Conservation (phyloP, 2,888 invertebrate genomes). For the Melieria picta region DNA sequence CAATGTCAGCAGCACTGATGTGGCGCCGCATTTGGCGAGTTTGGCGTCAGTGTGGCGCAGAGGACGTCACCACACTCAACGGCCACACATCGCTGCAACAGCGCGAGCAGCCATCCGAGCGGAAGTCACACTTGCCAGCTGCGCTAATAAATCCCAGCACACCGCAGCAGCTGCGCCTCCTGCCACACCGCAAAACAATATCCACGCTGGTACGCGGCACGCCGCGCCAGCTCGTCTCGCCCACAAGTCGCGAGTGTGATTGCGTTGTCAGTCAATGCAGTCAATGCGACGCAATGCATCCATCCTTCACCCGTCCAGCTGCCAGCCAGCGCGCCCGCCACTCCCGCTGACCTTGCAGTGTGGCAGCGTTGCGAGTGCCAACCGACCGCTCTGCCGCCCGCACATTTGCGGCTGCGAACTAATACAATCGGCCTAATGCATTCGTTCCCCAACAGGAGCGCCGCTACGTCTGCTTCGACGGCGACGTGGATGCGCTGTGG, state of each 20-base stretch:
- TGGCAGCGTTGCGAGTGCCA: constrained; percentile 17
- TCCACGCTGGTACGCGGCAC: neutral
- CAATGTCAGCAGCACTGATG: no score
- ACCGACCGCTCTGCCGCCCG: constrained; percentile 7
- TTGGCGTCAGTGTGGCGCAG: constrained; percentile 3
- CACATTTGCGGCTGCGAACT: constrained; percentile 22
- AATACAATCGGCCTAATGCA: constrained; percentile 59
- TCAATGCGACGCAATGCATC: neutral
- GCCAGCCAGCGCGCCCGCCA: neutral
- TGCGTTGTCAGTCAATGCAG: constrained; percentile 17
- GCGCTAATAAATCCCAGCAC: constrained; percentile 54
- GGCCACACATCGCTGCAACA: neutral
- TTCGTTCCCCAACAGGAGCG: constrained; percentile 69
- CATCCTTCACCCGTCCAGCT: no score
- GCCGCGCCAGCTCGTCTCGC: neutral
- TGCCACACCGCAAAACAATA: constrained; percentile 16
- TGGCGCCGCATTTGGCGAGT: no score
- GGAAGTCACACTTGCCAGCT: constrained; percentile 46
- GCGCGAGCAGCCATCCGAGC: constrained; percentile 43
- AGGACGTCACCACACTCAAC: constrained; percentile 9
- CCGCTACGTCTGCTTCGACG: constrained; percentile 89
- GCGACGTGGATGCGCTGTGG: constrained; percentile 94
- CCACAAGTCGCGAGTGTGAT: constrained; percentile 14
- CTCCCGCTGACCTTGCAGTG: neutral
- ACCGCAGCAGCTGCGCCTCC: constrained; percentile 31